Conservation (phyloP, 2,888 invertebrate genomes). For the Acleris holmiana region DNA sequence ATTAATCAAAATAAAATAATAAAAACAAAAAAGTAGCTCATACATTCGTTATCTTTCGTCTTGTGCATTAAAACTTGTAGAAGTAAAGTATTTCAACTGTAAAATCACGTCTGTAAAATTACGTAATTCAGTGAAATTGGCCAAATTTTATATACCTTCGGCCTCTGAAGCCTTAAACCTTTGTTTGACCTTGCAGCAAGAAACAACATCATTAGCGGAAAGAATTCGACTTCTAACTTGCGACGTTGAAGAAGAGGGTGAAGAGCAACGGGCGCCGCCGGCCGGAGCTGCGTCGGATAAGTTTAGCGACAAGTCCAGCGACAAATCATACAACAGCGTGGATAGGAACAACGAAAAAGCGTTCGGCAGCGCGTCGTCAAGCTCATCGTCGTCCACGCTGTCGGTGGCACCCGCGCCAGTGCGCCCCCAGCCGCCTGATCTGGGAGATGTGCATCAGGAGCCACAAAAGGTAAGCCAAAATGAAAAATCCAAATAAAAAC, state of each 20-base stretch:
- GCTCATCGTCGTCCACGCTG: slow-evolving; percentile 74
- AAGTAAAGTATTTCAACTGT: too few relatives aligned
- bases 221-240: slow-evolving; percentile 94
- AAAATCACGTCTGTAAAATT: too few relatives aligned
- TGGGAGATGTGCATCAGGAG: slow-evolving; percentile 75
- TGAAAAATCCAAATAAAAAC: too few relatives aligned
- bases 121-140: too few relatives aligned
- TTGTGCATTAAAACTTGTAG: too few relatives aligned
- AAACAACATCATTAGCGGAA: slow-evolving; percentile 92
- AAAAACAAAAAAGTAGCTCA: too few relatives aligned
- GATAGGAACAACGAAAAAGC: slow-evolving; percentile 79
- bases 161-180: too few relatives aligned
- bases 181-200: slow-evolving; percentile 59
- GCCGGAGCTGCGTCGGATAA: slow-evolving; percentile 87
- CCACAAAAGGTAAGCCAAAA: slow-evolving; percentile 59
- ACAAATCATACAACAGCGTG: slow-evolving; percentile 83
- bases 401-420: slow-evolving; percentile 60
- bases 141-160: too few relatives aligned
- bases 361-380: slow-evolving; percentile 82
- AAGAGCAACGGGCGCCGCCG: slow-evolving; percentile 85
- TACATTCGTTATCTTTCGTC: too few relatives aligned
- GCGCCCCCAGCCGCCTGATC: slow-evolving; percentile 70
- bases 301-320: slow-evolving; percentile 71
- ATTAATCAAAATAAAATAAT: too few relatives aligned
- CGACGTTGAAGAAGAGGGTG: slow-evolving; percentile 89